phyloP scores from a whole-genome alignment of 2,797 vertebrate species.

The Malacoraja senta region DNA sequence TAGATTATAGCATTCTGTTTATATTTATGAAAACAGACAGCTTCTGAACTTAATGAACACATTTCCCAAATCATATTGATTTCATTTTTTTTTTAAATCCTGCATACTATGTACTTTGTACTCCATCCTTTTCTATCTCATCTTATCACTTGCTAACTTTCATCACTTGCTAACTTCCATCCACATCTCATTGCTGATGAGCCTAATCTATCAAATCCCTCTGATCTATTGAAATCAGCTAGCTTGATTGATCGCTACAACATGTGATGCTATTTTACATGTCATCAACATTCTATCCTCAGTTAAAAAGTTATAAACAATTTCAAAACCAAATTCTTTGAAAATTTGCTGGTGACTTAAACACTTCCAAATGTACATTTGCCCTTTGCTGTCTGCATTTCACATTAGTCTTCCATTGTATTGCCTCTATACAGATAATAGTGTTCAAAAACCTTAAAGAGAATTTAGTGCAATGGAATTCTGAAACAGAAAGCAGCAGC shows the following conservation, averaged over 20 bases:
- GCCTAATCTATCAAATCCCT: neutral
- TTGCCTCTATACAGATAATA: neutral
- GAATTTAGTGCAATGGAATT: neutral
- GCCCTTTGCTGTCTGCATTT: neutral
- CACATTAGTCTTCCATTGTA: neutral
- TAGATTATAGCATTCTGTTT: neutral
- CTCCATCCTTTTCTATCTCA: neutral
- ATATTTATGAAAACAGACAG: neutral
- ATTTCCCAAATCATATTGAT: neutral
- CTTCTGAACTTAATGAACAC: neutral
- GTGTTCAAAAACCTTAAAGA: neutral
- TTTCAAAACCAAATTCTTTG: neutral
- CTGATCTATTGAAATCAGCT: neutral
- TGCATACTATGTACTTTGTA: neutral
- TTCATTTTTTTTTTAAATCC: too few relatives aligned
- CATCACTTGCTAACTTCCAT: neutral
- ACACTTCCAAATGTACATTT: neutral
- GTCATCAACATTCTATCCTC: neutral
- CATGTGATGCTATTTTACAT: too few relatives aligned
- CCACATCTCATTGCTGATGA: neutral
- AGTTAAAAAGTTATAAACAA: neutral
- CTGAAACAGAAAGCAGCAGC: neutral
- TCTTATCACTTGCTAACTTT: neutral
- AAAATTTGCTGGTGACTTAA: neutral
- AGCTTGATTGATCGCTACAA: too few relatives aligned